Evolutionary conservation across 2,797 vertebrate species (phyloP).

Genomic region (Carapus acus): DNA sequence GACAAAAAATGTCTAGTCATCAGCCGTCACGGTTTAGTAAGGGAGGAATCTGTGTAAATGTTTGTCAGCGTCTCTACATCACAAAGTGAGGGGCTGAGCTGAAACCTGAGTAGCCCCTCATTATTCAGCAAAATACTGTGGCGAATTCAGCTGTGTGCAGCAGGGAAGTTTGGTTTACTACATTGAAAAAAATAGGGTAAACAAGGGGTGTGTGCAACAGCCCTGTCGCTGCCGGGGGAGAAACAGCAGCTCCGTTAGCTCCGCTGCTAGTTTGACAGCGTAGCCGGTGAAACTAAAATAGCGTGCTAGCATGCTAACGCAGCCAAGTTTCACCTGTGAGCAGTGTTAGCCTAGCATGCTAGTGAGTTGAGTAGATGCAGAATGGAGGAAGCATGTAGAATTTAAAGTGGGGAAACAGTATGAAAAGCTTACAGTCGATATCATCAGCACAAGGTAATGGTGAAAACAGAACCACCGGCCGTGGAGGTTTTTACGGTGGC

Average conservation of each 20-base stretch:
- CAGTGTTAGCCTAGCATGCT: conserved; percentile 62
- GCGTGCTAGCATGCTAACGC: conserved; percentile 43
- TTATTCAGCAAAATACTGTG: conserved; percentile 1
- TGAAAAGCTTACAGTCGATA: background rate
- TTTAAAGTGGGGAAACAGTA: conserved; percentile 7
- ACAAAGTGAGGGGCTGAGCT: conserved; percentile 8
- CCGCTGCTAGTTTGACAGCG: conserved; percentile 46
- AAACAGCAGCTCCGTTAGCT: conserved; percentile 2
- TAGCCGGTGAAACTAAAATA: conserved; percentile 16
- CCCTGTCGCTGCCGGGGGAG: background rate
- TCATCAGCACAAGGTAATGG: background rate
- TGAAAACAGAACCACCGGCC: background rate
- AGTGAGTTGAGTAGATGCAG: conserved; percentile 26
- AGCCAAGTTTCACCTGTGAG: conserved; percentile 55
- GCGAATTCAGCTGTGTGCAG: background rate
- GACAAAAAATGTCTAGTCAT: background rate
- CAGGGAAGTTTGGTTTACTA: background rate
- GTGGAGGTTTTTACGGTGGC: conserved; percentile 11
- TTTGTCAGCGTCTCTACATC: conserved; percentile 14
- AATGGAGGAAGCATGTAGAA: background rate
- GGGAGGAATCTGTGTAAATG: background rate
- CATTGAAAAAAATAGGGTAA: background rate
- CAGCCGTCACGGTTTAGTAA: background rate
- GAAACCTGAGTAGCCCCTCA: conserved; percentile 2
- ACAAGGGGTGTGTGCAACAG: background rate